Conservation (phyloP, 1,140 invertebrate genomes). For the Tigriopus japonicus region DNA sequence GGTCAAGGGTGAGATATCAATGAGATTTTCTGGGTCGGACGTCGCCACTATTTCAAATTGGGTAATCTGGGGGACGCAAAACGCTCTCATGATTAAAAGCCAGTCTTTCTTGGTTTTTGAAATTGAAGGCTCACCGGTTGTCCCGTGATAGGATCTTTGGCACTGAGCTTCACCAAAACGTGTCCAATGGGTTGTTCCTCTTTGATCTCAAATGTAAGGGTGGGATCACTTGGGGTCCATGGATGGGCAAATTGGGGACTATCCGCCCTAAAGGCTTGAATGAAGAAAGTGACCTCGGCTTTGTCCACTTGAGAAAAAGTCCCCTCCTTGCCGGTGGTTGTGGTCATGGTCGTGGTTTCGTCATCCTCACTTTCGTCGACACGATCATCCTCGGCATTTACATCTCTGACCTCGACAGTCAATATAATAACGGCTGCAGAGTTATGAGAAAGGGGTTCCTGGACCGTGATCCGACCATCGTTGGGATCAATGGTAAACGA, state of each 20-base stretch:
- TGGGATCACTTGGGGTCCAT: slow-evolving; percentile 32
- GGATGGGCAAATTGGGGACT: slow-evolving; percentile 52
- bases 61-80: neutral
- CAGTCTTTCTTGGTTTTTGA: too few relatives aligned
- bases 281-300: slow-evolving; percentile 51
- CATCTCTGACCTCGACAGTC: slow-evolving; percentile 47
- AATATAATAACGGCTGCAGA: slow-evolving; percentile 55
- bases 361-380: slow-evolving; percentile 40
- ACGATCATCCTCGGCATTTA: slow-evolving; percentile 43
- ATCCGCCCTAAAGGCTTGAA: slow-evolving; percentile 54
- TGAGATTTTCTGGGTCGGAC: slow-evolving; percentile 28
- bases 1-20: slow-evolving; percentile 48
- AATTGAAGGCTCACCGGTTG: slow-evolving; percentile 18
- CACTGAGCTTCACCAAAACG: slow-evolving; percentile 38
- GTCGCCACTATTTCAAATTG: slow-evolving; percentile 22
- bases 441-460: slow-evolving; percentile 51
- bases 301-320: neutral
- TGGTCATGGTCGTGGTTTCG: neutral
- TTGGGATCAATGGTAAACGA: slow-evolving; percentile 7
- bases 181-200: slow-evolving; percentile 59
- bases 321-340: too few relatives aligned
- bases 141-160: slow-evolving; percentile 23
- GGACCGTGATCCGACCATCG: slow-evolving; percentile 36
- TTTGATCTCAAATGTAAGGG: slow-evolving; percentile 43
- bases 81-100: too few relatives aligned